These are phyloP conservation scores for Ormyrus thymus DNA, from an alignment of 2,888 invertebrate species.

Conservation along the genomic window DNA sequence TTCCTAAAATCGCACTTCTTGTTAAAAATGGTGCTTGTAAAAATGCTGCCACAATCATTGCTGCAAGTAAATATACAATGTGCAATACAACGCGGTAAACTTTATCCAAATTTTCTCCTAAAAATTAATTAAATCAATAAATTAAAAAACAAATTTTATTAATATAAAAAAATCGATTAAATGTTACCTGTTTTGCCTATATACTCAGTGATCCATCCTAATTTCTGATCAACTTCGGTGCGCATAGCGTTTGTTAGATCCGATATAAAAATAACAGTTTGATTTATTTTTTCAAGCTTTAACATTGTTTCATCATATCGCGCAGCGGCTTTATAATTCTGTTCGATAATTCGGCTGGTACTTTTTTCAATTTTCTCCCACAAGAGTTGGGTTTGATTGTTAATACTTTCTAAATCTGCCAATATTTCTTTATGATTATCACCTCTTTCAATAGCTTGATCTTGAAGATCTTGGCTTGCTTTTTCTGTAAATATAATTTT, in stretches of 20 bases:
- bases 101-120: slow-evolving; percentile 69
- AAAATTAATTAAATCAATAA: slow-evolving; percentile 37
- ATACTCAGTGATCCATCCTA: slow-evolving; percentile 71
- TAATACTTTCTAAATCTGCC: slow-evolving; percentile 77
- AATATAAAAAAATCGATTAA: slow-evolving; percentile 1
- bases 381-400: slow-evolving; percentile 77
- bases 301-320: slow-evolving; percentile 76
- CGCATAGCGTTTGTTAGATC: slow-evolving; percentile 68
- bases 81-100: slow-evolving; percentile 66
- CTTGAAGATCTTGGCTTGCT: slow-evolving; percentile 75
- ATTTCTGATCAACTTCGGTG: slow-evolving; percentile 68
- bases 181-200: slow-evolving; percentile 69
- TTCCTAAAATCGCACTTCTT: slow-evolving; percentile 67
- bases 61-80: slow-evolving; percentile 66
- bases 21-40: slow-evolving; percentile 70
- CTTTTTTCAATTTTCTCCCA: slow-evolving; percentile 77
- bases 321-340: slow-evolving; percentile 75
- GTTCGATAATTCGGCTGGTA: slow-evolving; percentile 73
- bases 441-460: slow-evolving; percentile 76
- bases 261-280: slow-evolving; percentile 74
- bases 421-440: slow-evolving; percentile 78
- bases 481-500: slow-evolving; percentile 69
- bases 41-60: slow-evolving; percentile 72
- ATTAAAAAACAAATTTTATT: too few relatives aligned
- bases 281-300: slow-evolving; percentile 77